Evolutionary conservation across 92 coral and sea anemone genomes (phyloP).

Genomic region (Epizoanthus illoricatus): DNA sequence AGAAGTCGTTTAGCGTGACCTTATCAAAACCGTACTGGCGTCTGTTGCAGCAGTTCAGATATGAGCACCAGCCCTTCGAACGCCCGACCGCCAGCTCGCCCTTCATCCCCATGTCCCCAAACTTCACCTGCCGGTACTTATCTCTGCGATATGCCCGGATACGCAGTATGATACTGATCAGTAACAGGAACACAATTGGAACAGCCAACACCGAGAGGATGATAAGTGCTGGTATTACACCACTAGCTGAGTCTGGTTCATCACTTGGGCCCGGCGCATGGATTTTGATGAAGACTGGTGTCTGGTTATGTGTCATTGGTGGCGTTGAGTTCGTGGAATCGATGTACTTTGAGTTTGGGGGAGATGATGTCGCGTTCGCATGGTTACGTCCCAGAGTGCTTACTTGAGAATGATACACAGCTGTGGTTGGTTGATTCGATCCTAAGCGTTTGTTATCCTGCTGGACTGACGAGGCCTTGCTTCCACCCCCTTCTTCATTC

Average conservation of each 20-base stretch:
- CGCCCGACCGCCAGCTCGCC: slow-evolving; percentile 67
- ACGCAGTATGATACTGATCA: slow-evolving; percentile 74
- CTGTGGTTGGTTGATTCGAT: neutral
- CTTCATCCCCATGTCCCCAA: slow-evolving; percentile 44
- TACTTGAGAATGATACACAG: neutral
- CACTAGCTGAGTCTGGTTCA: slow-evolving; percentile 41
- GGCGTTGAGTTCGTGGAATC: neutral
- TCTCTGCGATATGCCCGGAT: slow-evolving; percentile 83
- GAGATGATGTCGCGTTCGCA: neutral
- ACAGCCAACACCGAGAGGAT: slow-evolving; percentile 82
- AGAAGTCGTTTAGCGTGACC: slow-evolving; percentile 79
- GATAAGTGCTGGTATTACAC: slow-evolving; percentile 77
- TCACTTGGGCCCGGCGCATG: slow-evolving; percentile 31
- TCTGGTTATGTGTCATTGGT: neutral
- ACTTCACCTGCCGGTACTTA: slow-evolving; percentile 48
- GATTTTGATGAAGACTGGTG: slow-evolving; percentile 17
- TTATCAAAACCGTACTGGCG: slow-evolving; percentile 75
- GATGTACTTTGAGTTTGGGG: neutral
- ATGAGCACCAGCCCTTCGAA: slow-evolving; percentile 82
- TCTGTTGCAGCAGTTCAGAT: slow-evolving; percentile 84
- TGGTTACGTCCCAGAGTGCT: neutral
- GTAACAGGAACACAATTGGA: slow-evolving; percentile 75
- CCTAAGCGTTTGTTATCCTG: neutral
- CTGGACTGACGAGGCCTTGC: neutral
- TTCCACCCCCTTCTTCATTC: neutral